phyloP scores from a whole-genome alignment of 2,797 vertebrate genomes.

The Chelidonichthys spinosus region DNA sequence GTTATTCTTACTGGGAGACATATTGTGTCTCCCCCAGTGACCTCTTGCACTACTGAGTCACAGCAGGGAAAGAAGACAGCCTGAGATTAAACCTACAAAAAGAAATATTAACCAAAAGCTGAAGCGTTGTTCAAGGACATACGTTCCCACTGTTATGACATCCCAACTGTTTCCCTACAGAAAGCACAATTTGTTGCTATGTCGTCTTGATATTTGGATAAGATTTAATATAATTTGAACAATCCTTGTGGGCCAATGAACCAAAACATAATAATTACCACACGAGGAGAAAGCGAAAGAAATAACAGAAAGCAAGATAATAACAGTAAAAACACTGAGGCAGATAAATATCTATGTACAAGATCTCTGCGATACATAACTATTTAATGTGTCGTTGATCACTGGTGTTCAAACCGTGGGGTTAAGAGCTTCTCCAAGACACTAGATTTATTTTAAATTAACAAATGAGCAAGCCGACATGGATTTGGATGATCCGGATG shows the following conservation, averaged over 20 bases:
- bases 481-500: too few species aligned
- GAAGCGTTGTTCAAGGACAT: not conserved
- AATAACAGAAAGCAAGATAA: not conserved
- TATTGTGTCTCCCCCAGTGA: slow-evolving; percentile 27
- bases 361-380: too few species aligned
- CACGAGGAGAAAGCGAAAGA: not conserved
- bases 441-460: too few species aligned
- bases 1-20: slow-evolving; percentile 61
- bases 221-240: slow-evolving; percentile 4
- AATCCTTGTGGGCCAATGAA: slow-evolving; percentile 9
- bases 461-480: too few species aligned
- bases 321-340: not conserved
- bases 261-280: not conserved
- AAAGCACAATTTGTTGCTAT: not conserved
- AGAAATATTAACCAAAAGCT: not conserved
- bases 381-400: not conserved
- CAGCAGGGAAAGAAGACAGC: slow-evolving; percentile 24
- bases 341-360: not conserved
- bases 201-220: not conserved
- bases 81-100: slow-evolving; percentile 11
- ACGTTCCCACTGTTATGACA: not conserved
- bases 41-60: slow-evolving; percentile 22
- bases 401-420: not conserved
- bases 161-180: not conserved
- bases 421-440: not conserved